Conservation (phyloP, 2,113 vertebrate genomes). For the Caracal caracal region DNA sequence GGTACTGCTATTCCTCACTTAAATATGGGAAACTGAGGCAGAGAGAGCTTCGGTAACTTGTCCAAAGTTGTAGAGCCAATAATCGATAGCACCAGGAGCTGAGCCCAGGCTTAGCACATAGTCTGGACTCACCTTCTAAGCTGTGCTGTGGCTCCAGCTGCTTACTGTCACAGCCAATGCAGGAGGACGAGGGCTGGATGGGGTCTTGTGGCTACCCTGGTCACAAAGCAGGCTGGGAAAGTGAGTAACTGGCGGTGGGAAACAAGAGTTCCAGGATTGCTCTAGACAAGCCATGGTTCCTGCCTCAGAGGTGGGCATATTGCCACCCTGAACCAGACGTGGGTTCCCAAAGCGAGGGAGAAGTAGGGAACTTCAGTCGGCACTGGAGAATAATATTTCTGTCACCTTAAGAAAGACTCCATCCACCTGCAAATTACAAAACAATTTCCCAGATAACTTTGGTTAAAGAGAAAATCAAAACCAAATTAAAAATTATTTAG, state of each 20-base stretch:
- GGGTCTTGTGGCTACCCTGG: neutral
- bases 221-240: neutral
- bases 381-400: fast-evolving
- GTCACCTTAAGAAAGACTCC: neutral
- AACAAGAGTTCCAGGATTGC: too few species aligned
- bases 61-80: neutral
- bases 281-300: neutral
- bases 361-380: neutral
- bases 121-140: fast-evolving
- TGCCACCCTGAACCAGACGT: neutral
- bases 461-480: conserved; percentile 36
- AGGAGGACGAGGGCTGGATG: neutral
- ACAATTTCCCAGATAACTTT: neutral
- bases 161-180: neutral
- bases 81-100: fast-evolving
- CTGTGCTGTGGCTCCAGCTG: fast-evolving
- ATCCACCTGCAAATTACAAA: neutral
- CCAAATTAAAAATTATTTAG: neutral
- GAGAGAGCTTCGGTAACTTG: neutral
- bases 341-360: neutral
- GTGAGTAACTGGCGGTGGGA: neutral
- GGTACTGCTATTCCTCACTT: neutral
- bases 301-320: neutral
- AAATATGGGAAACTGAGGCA: neutral
- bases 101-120: fast-evolving